phyloP scores from a whole-genome alignment of 2,888 invertebrate genomes.

The Apotomis turbidana region DNA sequence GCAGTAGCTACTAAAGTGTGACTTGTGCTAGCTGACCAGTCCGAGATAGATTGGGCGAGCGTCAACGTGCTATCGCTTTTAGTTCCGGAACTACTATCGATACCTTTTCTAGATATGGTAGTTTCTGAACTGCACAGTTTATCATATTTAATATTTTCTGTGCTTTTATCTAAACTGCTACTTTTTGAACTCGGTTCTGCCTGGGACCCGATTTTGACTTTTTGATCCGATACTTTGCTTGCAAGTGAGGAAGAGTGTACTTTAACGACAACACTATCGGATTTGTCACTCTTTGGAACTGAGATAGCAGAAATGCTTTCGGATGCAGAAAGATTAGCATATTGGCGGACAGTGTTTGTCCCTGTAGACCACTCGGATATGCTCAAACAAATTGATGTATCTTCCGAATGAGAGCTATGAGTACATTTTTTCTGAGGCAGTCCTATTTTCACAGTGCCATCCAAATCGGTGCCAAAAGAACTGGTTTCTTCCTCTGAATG shows the following conservation, averaged over 20 bases:
- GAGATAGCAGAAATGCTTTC: slow-evolving; percentile 86
- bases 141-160: slow-evolving; percentile 83
- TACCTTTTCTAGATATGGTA: slow-evolving; percentile 76
- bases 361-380: slow-evolving; percentile 95
- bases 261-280: slow-evolving; percentile 80
- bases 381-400: slow-evolving; percentile 93
- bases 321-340: slow-evolving; percentile 89
- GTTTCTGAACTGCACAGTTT: slow-evolving; percentile 85
- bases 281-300: slow-evolving; percentile 85
- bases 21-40: slow-evolving; percentile 92
- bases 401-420: slow-evolving; percentile 93
- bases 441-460: slow-evolving; percentile 92
- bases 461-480: slow-evolving; percentile 90
- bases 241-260: slow-evolving; percentile 84
- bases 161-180: slow-evolving; percentile 83
- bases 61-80: slow-evolving; percentile 92
- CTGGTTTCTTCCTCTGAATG: slow-evolving; percentile 90
- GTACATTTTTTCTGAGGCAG: slow-evolving; percentile 92
- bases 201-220: slow-evolving; percentile 70
- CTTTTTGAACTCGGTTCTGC: slow-evolving; percentile 84
- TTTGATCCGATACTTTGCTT: slow-evolving; percentile 81
- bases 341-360: slow-evolving; percentile 92
- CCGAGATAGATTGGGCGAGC: slow-evolving; percentile 90
- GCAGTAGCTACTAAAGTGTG: slow-evolving; percentile 88
- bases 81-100: slow-evolving; percentile 87